Conservation (phyloP, 2,888 invertebrate genomes). For the Ectemnius continuus region DNA sequence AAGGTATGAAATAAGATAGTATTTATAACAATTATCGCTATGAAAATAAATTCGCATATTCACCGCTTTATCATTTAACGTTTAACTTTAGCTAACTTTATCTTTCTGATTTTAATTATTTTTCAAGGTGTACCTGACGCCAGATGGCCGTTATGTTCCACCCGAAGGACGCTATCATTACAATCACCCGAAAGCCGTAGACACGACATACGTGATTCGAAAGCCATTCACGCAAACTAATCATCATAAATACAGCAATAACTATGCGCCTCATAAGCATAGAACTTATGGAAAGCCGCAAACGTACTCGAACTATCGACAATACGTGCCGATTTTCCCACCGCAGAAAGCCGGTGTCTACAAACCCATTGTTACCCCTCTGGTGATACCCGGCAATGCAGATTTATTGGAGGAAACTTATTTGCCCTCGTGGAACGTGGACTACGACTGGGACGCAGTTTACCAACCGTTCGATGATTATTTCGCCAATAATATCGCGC, state of each 20-base stretch:
- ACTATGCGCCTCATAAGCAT: slow-evolving; percentile 29
- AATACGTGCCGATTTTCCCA: slow-evolving; percentile 39
- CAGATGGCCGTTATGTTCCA: slow-evolving; percentile 80
- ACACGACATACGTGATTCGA: slow-evolving; percentile 82
- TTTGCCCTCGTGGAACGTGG: slow-evolving; percentile 59
- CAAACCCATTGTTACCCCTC: slow-evolving; percentile 64
- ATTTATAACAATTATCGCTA: background rate
- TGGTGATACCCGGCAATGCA: slow-evolving; percentile 59
- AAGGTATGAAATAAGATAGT: slow-evolving; percentile 56
- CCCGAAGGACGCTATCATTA: slow-evolving; percentile 79
- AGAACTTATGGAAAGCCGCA: slow-evolving; percentile 50
- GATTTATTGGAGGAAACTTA: slow-evolving; percentile 48
- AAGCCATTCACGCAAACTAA: slow-evolving; percentile 66
- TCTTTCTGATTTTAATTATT: background rate
- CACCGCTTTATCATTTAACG: too few species aligned
- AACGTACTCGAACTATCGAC: slow-evolving; percentile 53
- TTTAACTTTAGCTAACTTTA: background rate
- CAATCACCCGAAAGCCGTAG: slow-evolving; percentile 78
- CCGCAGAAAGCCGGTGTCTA: slow-evolving; percentile 57
- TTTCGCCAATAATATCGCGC: slow-evolving; percentile 57
- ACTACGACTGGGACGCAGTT: slow-evolving; percentile 64
- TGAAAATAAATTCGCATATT: too few species aligned
- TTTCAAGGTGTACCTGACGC: slow-evolving; percentile 77
- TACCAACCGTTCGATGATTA: slow-evolving; percentile 62
- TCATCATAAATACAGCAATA: slow-evolving; percentile 26